phyloP scores from a whole-genome alignment of 2,113 vertebrate genomes.

The Muntiacus muntjak region DNA sequence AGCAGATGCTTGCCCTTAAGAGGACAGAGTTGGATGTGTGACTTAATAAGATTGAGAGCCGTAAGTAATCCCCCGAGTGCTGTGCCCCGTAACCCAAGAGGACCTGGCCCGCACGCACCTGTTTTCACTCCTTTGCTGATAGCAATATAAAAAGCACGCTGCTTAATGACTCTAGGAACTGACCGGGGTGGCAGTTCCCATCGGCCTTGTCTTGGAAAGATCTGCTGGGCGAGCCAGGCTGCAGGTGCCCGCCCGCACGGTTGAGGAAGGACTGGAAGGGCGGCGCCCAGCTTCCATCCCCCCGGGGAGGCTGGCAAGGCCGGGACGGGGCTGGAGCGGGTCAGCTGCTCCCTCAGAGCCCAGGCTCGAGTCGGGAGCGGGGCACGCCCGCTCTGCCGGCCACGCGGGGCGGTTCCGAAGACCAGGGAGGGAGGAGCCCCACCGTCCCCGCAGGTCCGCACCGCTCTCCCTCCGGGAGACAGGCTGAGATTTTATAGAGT shows the following conservation, averaged over 20 bases:
- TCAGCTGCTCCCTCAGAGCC: neutral
- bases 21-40: slow-evolving; percentile 47
- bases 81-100: slow-evolving; percentile 38
- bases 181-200: neutral
- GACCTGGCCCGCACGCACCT: slow-evolving; percentile 24
- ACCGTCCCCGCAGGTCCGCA: neutral
- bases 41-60: slow-evolving; percentile 57
- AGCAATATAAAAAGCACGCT: slow-evolving; percentile 41
- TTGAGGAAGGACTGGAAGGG: slow-evolving; percentile 47
- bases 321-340: neutral
- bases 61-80: slow-evolving; percentile 52
- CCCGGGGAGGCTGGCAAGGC: neutral
- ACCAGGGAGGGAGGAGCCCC: neutral
- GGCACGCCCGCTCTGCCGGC: neutral
- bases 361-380: neutral
- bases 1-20: slow-evolving; percentile 51
- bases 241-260: neutral
- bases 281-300: neutral
- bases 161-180: slow-evolving; percentile 61
- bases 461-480: neutral
- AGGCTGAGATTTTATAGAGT: neutral
- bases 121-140: slow-evolving; percentile 63
- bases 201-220: neutral
- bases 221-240: neutral
- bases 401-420: neutral